phyloP scores from a whole-genome alignment of 2,888 invertebrate genomes.

The Hydraecia micacea region DNA sequence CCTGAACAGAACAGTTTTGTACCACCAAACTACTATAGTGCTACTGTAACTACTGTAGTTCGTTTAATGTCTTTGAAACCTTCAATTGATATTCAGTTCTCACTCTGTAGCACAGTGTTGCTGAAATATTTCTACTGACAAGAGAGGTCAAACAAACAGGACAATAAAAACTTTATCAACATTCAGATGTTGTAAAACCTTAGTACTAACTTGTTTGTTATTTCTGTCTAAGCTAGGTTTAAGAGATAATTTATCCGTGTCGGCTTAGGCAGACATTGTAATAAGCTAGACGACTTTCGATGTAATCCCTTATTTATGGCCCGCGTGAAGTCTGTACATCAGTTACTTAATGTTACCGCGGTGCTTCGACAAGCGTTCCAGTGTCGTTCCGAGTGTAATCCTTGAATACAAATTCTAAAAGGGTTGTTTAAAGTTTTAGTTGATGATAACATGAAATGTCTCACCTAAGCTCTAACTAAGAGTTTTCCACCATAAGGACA shows the following conservation, averaged over 20 bases:
- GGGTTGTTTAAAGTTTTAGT: not conserved
- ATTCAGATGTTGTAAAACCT: slow-evolving; percentile 16
- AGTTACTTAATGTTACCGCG: slow-evolving; percentile 28
- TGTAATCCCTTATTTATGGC: slow-evolving; percentile 53
- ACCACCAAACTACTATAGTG: not conserved
- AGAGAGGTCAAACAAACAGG: not conserved
- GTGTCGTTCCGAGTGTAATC: not conserved
- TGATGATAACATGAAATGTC: too few relatives aligned
- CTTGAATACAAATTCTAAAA: not conserved
- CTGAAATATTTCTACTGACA: not conserved
- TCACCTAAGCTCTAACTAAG: not conserved
- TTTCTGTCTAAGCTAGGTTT: slow-evolving; percentile 41
- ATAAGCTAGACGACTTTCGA: slow-evolving; percentile 50
- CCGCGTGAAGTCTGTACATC: slow-evolving; percentile 21
- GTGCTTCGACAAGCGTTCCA: not conserved
- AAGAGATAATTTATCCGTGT: slow-evolving; percentile 51
- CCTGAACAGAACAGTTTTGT: not conserved
- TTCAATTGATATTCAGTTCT: not conserved
- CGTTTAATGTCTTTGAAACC: not conserved
- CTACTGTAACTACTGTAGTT: too few relatives aligned
- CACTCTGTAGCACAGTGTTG: not conserved
- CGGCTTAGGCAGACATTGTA: slow-evolving; percentile 39
- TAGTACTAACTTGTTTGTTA: slow-evolving; percentile 37
- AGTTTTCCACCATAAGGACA: not conserved
- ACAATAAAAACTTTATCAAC: slow-evolving; percentile 24